A percentile compares a stretch with the other conserved stretches of the same genome.
Evolutionary conservation across 2,797 vertebrate species (phyloP).

Genomic region (Peromyscus attwateri): DNA sequence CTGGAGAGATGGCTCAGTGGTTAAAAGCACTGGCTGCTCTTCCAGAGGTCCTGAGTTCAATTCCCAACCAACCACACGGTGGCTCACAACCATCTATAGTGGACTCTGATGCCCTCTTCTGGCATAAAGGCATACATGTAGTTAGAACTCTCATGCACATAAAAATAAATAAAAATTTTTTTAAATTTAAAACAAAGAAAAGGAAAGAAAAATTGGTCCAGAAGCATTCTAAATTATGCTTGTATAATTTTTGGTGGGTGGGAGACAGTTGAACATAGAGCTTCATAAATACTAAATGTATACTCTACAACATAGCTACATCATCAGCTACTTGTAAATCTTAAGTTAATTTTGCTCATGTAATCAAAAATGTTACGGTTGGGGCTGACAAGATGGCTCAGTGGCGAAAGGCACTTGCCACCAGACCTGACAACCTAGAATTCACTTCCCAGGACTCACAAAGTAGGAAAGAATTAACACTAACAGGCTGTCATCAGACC

Average conservation of each 20-base stretch:
- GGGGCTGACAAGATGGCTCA: too few species aligned
- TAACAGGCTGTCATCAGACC: background rate
- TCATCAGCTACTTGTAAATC: background rate
- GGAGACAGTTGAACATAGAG: background rate
- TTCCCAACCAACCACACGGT: background rate
- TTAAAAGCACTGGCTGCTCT: background rate
- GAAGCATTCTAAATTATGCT: background rate
- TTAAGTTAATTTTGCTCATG: slow-evolving; percentile 14
- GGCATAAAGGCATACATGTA: background rate
- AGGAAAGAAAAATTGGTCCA: background rate
- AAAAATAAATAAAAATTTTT: background rate
- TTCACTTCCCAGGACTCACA: background rate
- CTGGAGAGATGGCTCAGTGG: background rate
- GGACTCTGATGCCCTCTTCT: background rate
- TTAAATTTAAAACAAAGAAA: background rate
- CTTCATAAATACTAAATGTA: background rate
- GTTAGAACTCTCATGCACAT: background rate
- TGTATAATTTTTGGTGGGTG: background rate
- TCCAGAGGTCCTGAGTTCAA: background rate
- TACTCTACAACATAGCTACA: background rate
- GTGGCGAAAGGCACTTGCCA: background rate
- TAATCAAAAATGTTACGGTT: background rate
- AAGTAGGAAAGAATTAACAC: background rate
- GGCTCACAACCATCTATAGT: background rate
- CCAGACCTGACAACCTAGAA: background rate